Conservation (phyloP, 2,797 vertebrate genomes). For the Euthynnus affinis region DNA sequence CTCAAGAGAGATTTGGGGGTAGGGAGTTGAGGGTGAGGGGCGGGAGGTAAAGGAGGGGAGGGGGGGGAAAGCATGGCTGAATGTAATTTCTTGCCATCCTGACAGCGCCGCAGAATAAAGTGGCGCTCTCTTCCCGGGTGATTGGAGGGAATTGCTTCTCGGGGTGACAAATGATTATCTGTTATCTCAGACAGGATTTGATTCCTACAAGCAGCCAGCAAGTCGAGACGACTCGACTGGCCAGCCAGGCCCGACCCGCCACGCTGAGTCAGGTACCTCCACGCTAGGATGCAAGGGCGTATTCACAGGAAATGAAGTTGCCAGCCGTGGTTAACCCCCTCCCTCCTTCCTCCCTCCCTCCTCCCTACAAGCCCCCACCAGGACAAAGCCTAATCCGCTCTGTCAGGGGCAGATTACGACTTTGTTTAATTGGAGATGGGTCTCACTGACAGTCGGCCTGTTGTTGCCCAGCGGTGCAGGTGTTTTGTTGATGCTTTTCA, state of each 20-base stretch:
- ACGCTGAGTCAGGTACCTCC: constrained; percentile 95
- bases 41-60: constrained; percentile 79
- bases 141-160: constrained; percentile 99
- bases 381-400: constrained; percentile 89
- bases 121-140: constrained; percentile 91
- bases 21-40: constrained; percentile 73
- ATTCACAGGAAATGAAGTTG: constrained; percentile 90
- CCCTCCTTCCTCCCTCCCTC: constrained; percentile 6
- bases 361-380: constrained; percentile 69
- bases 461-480: constrained; percentile 63
- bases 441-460: constrained; percentile 64
- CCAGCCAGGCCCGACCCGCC: constrained; percentile 16
- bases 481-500: constrained; percentile 60
- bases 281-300: constrained; percentile 82
- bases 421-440: constrained; percentile 87
- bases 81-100: constrained; percentile 96
- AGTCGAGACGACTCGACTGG: constrained; percentile 58
- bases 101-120: constrained; percentile 94
- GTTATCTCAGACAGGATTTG: constrained; percentile 96
- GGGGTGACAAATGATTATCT: constrained; percentile 98
- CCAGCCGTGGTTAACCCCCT: constrained; percentile 78
- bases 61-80: constrained; percentile 87
- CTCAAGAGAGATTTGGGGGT: constrained; percentile 82
- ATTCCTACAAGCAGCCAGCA: constrained; percentile 90
- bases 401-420: constrained; percentile 87